phyloP scores from a whole-genome alignment of 2,797 vertebrate species.

The Uromys caudimaculatus region DNA sequence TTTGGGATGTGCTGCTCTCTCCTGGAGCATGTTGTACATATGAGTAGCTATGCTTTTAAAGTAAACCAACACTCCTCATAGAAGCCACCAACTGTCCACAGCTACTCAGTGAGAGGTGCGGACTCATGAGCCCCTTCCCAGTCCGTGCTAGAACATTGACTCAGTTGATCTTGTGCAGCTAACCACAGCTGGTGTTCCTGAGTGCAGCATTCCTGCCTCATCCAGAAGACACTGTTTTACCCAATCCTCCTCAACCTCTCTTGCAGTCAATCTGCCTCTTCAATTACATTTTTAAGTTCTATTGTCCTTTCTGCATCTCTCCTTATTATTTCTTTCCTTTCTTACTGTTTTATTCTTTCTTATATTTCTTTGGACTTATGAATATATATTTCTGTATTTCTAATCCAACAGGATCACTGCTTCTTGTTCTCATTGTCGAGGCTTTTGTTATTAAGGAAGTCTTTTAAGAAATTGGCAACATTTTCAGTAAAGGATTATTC shows the following conservation, averaged over 20 bases:
- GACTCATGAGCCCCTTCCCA: neutral
- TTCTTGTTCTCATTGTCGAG: neutral
- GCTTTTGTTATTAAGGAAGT: neutral
- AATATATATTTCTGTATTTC: neutral
- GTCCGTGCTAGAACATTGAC: neutral
- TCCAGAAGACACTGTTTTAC: neutral
- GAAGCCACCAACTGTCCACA: neutral
- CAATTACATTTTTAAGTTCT: neutral
- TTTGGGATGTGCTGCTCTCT: neutral
- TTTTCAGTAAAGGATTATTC: accelerated
- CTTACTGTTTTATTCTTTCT: neutral
- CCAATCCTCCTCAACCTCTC: neutral
- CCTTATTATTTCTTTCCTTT: too few species aligned
- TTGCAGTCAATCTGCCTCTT: neutral
- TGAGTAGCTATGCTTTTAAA: too few species aligned
- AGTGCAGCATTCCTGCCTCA: too few species aligned
- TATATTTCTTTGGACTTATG: neutral
- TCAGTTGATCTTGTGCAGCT: neutral
- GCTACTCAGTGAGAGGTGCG: too few species aligned
- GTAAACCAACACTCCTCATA: neutral
- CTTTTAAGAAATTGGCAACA: neutral
- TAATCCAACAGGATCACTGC: neutral
- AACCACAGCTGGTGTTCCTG: neutral
- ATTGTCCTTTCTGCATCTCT: neutral
- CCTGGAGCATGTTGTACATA: too few species aligned